A percentile compares a stretch with the other conserved stretches of the same genome.
Conservation (phyloP, 2,888 invertebrate species). For the Geotrupes spiniger region DNA sequence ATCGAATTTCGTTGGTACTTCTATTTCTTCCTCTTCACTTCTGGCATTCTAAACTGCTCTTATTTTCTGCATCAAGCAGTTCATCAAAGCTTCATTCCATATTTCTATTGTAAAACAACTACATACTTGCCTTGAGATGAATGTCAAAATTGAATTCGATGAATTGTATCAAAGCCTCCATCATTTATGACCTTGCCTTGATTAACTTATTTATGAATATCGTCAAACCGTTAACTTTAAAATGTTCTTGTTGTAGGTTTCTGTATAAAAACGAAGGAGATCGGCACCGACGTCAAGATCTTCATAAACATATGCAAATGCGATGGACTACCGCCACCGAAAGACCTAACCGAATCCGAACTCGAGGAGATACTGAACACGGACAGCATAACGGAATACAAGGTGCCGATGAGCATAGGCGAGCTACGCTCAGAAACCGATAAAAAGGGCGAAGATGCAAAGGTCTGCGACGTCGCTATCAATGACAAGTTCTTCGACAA, state of each 20-base stretch:
- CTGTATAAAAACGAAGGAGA: constrained; percentile 73
- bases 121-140: too few species aligned
- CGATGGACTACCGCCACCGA: constrained; percentile 72
- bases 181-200: too few species aligned
- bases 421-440: constrained; percentile 75
- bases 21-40: too few species aligned
- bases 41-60: too few species aligned
- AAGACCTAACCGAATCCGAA: constrained; percentile 69
- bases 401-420: constrained; percentile 89
- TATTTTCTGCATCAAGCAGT: too few species aligned
- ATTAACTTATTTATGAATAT: too few species aligned
- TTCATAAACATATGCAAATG: constrained; percentile 86
- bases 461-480: constrained; percentile 81
- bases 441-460: constrained; percentile 68
- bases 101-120: too few species aligned
- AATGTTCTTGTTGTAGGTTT: constrained; percentile 57
- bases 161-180: too few species aligned
- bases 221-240: too few species aligned
- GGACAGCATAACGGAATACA: constrained; percentile 66
- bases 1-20: too few species aligned
- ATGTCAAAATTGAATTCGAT: too few species aligned
- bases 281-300: constrained; percentile 64
- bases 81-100: too few species aligned
- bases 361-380: constrained; percentile 64
- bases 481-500: constrained; percentile 75